Percentiles rank a stretch among this genome's conserved stretches.
Evolutionary conservation across 1,140 invertebrate genomes (phyloP).

Genomic region (Drosophila chauvacae): DNA sequence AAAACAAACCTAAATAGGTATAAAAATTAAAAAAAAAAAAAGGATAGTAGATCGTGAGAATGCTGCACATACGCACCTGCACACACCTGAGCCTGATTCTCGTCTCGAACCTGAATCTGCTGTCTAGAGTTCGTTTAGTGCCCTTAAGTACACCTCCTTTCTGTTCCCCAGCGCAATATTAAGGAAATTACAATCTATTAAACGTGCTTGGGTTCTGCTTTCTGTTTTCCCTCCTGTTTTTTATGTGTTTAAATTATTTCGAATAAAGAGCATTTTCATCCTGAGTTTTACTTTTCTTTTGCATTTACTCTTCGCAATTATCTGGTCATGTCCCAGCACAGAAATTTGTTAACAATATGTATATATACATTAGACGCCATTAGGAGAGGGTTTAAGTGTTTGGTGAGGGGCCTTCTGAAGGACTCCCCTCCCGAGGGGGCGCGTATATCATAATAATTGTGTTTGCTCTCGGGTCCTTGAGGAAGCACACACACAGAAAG

Average conservation of each 20-base stretch:
- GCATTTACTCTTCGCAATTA: conserved; percentile 64
- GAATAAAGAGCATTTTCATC: conserved; percentile 41
- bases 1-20: conserved; percentile 21
- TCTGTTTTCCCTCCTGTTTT: conserved; percentile 40
- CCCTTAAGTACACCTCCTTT: conserved; percentile 57
- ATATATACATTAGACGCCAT: conserved; percentile 62
- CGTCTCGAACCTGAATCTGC: conserved; percentile 28
- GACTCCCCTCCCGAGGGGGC: conserved; percentile 52
- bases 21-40: conserved; percentile 9
- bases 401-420: conserved; percentile 11
- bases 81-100: conserved; percentile 24
- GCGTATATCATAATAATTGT: conserved; percentile 69
- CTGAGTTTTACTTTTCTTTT: conserved; percentile 23
- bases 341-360: conserved; percentile 60
- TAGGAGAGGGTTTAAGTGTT: conserved; percentile 59
- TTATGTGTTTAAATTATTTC: conserved; percentile 44
- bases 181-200: conserved; percentile 68
- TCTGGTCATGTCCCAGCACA: conserved; percentile 76
- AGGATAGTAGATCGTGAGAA: conserved; percentile 4
- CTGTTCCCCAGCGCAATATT: conserved; percentile 55
- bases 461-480: conserved; percentile 34
- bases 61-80: conserved; percentile 69
- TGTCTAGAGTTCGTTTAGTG: conserved; percentile 40
- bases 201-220: conserved; percentile 58
- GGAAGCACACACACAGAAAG: not conserved